These are phyloP conservation scores for Chrysomela aeneicollis DNA, from an alignment of 2,888 invertebrate species.

Conservation along the genomic window DNA sequence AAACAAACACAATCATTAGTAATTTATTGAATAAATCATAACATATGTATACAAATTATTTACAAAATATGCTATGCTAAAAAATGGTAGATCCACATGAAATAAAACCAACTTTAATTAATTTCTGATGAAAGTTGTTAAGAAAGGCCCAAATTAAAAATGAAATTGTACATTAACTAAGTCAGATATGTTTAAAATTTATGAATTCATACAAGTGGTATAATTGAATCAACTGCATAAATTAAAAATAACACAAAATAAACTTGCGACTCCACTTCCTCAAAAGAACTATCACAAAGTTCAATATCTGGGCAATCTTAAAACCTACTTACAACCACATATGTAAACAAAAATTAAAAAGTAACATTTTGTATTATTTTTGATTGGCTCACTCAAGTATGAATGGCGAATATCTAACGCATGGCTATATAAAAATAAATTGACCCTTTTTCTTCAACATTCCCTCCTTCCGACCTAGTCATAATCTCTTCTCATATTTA, in stretches of 20 bases:
- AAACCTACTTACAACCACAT: conserved; percentile 42
- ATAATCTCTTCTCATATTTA: conserved; percentile 25
- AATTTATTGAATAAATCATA: conserved; percentile 47
- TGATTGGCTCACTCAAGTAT: not conserved
- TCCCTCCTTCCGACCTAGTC: conserved; percentile 30
- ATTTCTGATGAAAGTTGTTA: conserved; percentile 44
- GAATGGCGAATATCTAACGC: conserved; percentile 6
- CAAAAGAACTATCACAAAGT: conserved; percentile 48
- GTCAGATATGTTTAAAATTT: conserved; percentile 35
- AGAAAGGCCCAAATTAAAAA: conserved; percentile 46
- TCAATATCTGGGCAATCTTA: conserved; percentile 40
- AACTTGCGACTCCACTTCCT: conserved; percentile 48
- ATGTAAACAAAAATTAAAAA: conserved; percentile 15
- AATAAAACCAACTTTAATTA: conserved; percentile 45
- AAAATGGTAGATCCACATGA: conserved; percentile 48
- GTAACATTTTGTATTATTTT: conserved; percentile 15
- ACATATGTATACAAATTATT: conserved; percentile 51
- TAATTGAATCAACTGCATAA: conserved; percentile 39
- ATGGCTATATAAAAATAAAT: conserved; percentile 34
- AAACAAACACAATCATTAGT: conserved; percentile 36
- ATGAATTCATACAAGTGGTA: conserved; percentile 29
- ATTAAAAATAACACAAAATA: conserved; percentile 39
- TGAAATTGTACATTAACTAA: conserved; percentile 41
- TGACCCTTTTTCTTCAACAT: conserved; percentile 32
- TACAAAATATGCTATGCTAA: conserved; percentile 49